These are phyloP conservation scores for Sinocyclocheilus grahami DNA, from an alignment of 2,113 vertebrate species.

Conservation along the genomic window DNA sequence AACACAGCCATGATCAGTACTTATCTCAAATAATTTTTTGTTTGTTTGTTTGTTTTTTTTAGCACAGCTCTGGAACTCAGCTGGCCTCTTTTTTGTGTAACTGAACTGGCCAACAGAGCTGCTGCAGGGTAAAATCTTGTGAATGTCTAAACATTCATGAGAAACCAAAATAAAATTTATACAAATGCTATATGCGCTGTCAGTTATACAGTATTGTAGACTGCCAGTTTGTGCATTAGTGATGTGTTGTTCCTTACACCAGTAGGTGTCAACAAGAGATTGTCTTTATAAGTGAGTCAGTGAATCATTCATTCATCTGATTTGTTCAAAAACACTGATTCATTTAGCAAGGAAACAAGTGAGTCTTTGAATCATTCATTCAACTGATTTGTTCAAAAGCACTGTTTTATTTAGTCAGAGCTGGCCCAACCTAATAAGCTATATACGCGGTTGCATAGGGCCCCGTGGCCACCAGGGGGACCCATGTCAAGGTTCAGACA, in stretches of 20 bases:
- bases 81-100: constrained; percentile 10
- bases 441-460: no score
- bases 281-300: background rate
- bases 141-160: background rate
- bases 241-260: background rate
- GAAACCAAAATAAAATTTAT: background rate
- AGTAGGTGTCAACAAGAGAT: background rate
- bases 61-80: background rate
- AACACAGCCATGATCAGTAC: constrained; percentile 15
- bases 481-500: no score
- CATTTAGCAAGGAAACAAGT: background rate
- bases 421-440: no score
- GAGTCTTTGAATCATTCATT: background rate
- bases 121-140: background rate
- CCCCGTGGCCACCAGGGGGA: no score
- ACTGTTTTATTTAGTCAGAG: background rate
- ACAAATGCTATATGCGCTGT: background rate
- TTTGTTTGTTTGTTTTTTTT: no score
- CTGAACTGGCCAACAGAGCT: background rate
- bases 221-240: background rate
- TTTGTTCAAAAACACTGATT: background rate
- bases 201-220: background rate
- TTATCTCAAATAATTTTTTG: background rate
- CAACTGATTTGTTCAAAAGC: background rate
- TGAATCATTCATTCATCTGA: background rate